Base-by-base conservation (phyloP, 2,113 vertebrate species). In the Pristiophorus japonicus region DNA sequence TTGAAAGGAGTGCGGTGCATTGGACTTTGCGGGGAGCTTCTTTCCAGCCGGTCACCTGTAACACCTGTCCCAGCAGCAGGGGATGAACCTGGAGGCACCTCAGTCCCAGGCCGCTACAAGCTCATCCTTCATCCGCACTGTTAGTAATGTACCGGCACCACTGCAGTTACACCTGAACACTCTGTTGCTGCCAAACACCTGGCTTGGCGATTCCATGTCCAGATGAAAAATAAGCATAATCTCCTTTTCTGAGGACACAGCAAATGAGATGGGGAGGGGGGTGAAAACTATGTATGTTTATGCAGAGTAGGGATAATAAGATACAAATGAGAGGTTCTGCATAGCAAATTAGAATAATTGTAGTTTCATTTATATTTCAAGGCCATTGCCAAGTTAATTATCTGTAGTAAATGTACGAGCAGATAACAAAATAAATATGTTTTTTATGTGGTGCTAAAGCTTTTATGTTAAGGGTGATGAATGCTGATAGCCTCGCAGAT, bases 151-250 rank as follows among this genome's bases (percentile, higher is more conserved):
- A 98, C 98, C 98, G 98, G 99, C 99, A 98, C 98, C 98, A 97
- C 98, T 98, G 98, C 98, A 98, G 99, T 99, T 99, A 99, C 99
- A 99, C 99, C 99, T 99, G 99, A 99, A 99, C 98, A 99, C 98
- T 98, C 98, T 96, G 98, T 98, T 99, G 99, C 98, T 99, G 98
- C 99, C 99, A 99, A 99, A 99, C 99, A 99, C 99, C 99, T 99
- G 99, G 99, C 99, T 98, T 98, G 98, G 98, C 98, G 98, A 99
- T 98, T 98, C 98, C 98, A 98, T 99, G 99, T 99, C 99, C 98
- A 99, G 99, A 99, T 99, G 99, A 99, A 99, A 99, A 99, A 99
- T 99, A 99, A 99, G 99, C 98, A 99, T 99, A 99, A 99, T 99
- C 99, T 99, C 98, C 98, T 98, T 98, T 97, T 99, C 98, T 98